Evolutionary conservation across 2,888 invertebrate genomes (phyloP).

Genomic region (Dorcus hopei): DNA sequence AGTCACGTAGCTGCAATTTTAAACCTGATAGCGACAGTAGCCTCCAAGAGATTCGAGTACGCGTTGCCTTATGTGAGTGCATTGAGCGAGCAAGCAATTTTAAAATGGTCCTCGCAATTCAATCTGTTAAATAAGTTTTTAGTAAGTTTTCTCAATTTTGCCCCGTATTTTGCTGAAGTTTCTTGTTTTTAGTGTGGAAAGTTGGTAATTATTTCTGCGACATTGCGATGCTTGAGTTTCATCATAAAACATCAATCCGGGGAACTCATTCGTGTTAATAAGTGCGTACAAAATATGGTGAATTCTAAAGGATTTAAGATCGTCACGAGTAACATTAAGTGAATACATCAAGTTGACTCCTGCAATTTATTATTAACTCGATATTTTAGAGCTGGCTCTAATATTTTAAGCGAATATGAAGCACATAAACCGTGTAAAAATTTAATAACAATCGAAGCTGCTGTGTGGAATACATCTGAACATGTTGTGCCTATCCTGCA

Average conservation of each 20-base stretch:
- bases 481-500: slow-evolving; percentile 51
- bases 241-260: slow-evolving; percentile 24
- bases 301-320: slow-evolving; percentile 51
- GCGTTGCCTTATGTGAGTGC: slow-evolving; percentile 22
- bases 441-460: slow-evolving; percentile 48
- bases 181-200: slow-evolving; percentile 43
- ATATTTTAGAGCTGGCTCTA: slow-evolving; percentile 47
- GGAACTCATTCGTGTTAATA: slow-evolving; percentile 23
- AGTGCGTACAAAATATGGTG: slow-evolving; percentile 41
- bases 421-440: slow-evolving; percentile 48
- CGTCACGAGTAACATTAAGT: slow-evolving; percentile 48
- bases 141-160: slow-evolving; percentile 22
- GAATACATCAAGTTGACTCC: slow-evolving; percentile 18
- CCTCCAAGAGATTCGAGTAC: slow-evolving; percentile 13
- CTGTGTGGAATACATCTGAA: slow-evolving; percentile 49
- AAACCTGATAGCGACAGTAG: slow-evolving; percentile 47
- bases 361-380: too few relatives aligned
- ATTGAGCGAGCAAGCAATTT: slow-evolving; percentile 42
- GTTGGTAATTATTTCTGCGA: slow-evolving; percentile 42
- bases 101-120: slow-evolving; percentile 53
- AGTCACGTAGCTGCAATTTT: slow-evolving; percentile 59
- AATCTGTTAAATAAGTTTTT: slow-evolving; percentile 46
- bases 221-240: slow-evolving; percentile 33
- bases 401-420: slow-evolving; percentile 49
- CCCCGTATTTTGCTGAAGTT: slow-evolving; percentile 3